phyloP scores from a whole-genome alignment of 1,140 invertebrate species.

The Venturia canescens region DNA sequence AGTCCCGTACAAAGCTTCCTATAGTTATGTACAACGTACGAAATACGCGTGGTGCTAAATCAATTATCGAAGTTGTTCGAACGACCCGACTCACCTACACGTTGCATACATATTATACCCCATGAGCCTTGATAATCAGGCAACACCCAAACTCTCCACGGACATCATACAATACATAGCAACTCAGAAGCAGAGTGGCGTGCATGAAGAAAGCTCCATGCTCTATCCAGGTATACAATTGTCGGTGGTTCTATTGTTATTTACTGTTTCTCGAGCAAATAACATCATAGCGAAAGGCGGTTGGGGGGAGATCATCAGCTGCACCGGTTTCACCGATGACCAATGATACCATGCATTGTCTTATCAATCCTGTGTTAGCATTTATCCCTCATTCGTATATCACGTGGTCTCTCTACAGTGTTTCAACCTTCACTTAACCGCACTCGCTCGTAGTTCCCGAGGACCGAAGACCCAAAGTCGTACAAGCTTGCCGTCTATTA shows the following conservation, averaged over 20 bases:
- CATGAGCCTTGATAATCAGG: neutral
- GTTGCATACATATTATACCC: neutral
- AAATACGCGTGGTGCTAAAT: conserved; percentile 72
- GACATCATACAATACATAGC: neutral
- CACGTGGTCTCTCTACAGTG: neutral
- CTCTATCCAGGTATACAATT: neutral
- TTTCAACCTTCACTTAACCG: neutral
- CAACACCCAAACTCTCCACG: neutral
- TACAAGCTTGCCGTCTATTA: conserved; percentile 26
- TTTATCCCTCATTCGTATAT: neutral
- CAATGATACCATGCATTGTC: neutral
- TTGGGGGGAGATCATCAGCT: neutral
- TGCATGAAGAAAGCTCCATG: neutral
- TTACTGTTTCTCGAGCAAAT: neutral
- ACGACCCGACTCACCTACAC: conserved; percentile 15
- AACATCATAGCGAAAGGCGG: neutral
- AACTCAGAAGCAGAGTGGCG: neutral
- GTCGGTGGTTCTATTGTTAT: neutral
- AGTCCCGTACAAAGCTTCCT: conserved; percentile 66
- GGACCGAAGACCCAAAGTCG: neutral
- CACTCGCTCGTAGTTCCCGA: neutral
- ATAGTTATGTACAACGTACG: conserved; percentile 66
- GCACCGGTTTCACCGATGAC: neutral
- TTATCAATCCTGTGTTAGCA: neutral
- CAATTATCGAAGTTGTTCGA: conserved; percentile 69